Conservation (phyloP, 2,888 invertebrate genomes). For the Rhingia rostrata region DNA sequence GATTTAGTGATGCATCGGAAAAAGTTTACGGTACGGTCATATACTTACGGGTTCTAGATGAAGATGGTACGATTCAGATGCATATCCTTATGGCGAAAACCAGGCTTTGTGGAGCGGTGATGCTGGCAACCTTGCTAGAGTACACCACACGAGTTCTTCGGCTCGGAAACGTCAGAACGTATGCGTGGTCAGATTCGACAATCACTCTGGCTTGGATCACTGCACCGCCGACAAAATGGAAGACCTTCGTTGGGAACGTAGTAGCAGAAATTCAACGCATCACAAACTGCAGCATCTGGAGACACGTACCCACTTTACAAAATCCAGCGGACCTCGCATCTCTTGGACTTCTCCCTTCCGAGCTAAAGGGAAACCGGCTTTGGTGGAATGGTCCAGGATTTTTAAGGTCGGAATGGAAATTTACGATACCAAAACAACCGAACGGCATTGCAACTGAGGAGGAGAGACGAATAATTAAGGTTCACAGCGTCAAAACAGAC, state of each 20-base stretch:
- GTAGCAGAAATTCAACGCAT: too few relatives aligned
- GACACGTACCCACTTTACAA: constrained; percentile 44
- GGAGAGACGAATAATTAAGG: too few relatives aligned
- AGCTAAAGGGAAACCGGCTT: background rate
- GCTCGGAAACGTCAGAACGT: too few relatives aligned
- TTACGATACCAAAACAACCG: too few relatives aligned
- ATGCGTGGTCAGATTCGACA: constrained; percentile 66
- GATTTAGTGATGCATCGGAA: too few relatives aligned
- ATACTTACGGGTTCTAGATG: background rate
- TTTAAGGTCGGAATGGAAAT: background rate
- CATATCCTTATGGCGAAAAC: constrained; percentile 46
- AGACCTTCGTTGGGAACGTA: too few relatives aligned
- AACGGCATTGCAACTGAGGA: background rate
- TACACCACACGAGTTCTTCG: too few relatives aligned
- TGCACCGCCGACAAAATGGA: too few relatives aligned
- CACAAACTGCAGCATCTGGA: too few relatives aligned
- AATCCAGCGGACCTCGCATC: constrained; percentile 67
- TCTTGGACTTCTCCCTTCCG: constrained; percentile 14
- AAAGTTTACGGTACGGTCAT: background rate
- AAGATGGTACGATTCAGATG: background rate
- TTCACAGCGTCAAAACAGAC: too few relatives aligned
- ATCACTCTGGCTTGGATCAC: constrained; percentile 61
- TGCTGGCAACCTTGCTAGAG: too few relatives aligned
- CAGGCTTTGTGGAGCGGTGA: constrained; percentile 45
- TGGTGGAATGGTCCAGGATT: background rate